Conservation (phyloP, 2,888 invertebrate species). For the Strigamia transsilvanica region DNA sequence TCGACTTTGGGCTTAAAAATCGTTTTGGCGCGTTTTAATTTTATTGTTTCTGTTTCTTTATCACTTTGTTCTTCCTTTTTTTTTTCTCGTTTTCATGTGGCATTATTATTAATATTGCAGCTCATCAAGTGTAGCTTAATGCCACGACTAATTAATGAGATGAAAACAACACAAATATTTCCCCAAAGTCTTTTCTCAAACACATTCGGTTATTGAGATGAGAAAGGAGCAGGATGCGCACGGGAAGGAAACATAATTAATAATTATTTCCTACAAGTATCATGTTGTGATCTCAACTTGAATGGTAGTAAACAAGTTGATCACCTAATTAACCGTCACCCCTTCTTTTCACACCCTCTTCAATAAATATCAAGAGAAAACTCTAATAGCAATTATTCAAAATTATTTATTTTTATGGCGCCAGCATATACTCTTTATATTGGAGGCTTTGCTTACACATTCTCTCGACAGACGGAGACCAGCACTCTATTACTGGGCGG, state of each 20-base stretch:
- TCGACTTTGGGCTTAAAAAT: background rate
- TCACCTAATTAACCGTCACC: constrained; percentile 39
- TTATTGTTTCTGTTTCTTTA: background rate
- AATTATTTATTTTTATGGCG: background rate
- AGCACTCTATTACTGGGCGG: no score
- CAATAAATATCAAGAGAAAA: constrained; percentile 24
- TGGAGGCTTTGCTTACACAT: no score
- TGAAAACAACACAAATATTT: constrained; percentile 42
- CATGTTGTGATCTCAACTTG: constrained; percentile 24
- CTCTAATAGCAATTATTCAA: constrained; percentile 11
- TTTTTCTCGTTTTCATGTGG: background rate
- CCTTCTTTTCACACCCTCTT: constrained; percentile 16
- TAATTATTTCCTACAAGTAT: constrained; percentile 38
- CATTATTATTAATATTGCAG: background rate
- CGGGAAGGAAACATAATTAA: constrained; percentile 39
- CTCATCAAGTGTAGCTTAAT: constrained; percentile 32
- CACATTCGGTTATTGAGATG: constrained; percentile 28
- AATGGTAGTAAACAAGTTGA: constrained; percentile 33
- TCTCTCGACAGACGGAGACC: no score
- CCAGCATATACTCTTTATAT: no score
- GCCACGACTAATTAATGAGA: constrained; percentile 29
- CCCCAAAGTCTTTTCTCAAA: constrained; percentile 39
- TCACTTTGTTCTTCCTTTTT: background rate
- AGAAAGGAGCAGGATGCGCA: background rate
- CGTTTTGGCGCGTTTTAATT: constrained; percentile 4